phyloP scores from a whole-genome alignment of 1,140 invertebrate genomes.

The Brachionus sp. region DNA sequence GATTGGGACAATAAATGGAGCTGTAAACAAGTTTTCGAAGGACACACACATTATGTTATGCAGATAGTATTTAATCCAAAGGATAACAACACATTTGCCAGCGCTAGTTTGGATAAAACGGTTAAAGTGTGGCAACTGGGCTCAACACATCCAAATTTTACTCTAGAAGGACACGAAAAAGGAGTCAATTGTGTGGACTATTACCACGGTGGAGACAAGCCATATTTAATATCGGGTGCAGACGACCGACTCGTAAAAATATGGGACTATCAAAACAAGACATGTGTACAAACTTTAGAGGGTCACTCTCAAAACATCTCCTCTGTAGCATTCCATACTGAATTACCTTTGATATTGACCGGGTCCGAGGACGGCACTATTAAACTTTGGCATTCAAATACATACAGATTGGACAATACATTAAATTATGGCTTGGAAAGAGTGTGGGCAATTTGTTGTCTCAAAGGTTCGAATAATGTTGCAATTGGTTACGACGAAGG shows the following conservation, averaged over 20 bases:
- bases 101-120: constrained; percentile 91
- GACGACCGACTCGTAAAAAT: constrained; percentile 96
- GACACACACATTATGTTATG: constrained; percentile 99
- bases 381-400: constrained; percentile 64
- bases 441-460: constrained; percentile 93
- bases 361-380: constrained; percentile 83
- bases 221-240: constrained; percentile 96
- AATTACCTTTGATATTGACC: constrained; percentile 91
- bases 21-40: constrained; percentile 79
- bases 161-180: constrained; percentile 95
- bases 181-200: constrained; percentile 99
- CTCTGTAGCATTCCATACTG: constrained; percentile 83
- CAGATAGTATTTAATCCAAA: constrained; percentile 99
- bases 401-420: constrained; percentile 75
- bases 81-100: constrained; percentile 99
- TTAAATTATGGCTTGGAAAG: constrained; percentile 96
- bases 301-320: constrained; percentile 95
- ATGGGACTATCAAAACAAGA: constrained; percentile 99
- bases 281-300: constrained; percentile 95
- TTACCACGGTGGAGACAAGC: constrained; percentile 99
- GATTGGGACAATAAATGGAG: constrained; percentile 99
- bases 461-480: constrained; percentile 92
- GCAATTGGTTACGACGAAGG: constrained; percentile 97
- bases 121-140: constrained; percentile 97
- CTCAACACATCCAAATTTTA: constrained; percentile 93